These are phyloP conservation scores for Lophius americanus DNA, from an alignment of 2,797 vertebrate species.

Conservation along the genomic window DNA sequence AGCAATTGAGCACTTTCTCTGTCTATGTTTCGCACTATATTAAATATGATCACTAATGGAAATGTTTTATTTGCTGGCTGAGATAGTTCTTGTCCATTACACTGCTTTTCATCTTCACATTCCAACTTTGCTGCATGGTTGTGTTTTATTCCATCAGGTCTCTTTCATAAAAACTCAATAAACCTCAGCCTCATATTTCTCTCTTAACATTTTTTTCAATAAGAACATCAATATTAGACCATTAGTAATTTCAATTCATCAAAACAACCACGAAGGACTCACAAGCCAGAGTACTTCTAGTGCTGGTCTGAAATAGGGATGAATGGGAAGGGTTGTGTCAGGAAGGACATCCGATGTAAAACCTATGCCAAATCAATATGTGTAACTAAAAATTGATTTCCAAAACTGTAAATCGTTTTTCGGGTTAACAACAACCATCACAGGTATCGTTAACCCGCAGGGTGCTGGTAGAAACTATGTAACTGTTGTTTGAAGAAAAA, in stretches of 20 bases:
- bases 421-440: too few species aligned
- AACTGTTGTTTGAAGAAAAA: too few species aligned
- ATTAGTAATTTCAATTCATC: slow-evolving; percentile 21
- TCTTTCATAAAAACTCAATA: slow-evolving; percentile 56
- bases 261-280: background rate
- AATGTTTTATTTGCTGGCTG: slow-evolving; percentile 51
- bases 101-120: slow-evolving; percentile 44
- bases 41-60: slow-evolving; percentile 52
- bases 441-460: too few species aligned
- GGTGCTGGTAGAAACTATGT: too few species aligned
- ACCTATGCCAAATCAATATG: too few species aligned
- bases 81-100: slow-evolving; percentile 33
- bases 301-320: too few species aligned
- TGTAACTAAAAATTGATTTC: too few species aligned
- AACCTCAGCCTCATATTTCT: slow-evolving; percentile 21
- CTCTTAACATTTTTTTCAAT: slow-evolving; percentile 22
- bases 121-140: slow-evolving; percentile 39
- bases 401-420: too few species aligned
- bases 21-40: slow-evolving; percentile 38
- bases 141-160: slow-evolving; percentile 59
- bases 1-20: slow-evolving; percentile 42
- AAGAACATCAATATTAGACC: slow-evolving; percentile 16
- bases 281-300: too few species aligned
- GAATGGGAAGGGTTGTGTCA: too few species aligned
- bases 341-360: too few species aligned